A percentile compares a stretch with the other conserved stretches of the same genome.
Conservation (phyloP, 2,888 invertebrate genomes). For the Protophormia terraenovae region DNA sequence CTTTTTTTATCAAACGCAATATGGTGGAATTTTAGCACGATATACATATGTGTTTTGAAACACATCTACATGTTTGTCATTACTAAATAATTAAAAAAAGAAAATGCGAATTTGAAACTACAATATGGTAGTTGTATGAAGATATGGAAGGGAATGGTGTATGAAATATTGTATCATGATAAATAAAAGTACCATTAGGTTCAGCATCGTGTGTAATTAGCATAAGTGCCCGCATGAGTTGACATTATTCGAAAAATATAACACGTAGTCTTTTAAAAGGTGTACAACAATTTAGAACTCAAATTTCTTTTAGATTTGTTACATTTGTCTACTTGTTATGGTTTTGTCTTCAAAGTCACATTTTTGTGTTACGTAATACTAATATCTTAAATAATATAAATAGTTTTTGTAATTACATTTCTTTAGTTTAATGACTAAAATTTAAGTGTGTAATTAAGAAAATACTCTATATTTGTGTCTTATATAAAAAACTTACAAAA, state of each 20-base stretch:
- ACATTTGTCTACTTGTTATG: background rate
- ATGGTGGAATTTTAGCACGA: background rate
- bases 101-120: background rate
- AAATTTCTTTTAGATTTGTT: background rate
- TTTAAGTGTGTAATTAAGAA: no score
- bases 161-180: background rate
- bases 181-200: conserved; percentile 42
- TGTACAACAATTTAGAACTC: background rate
- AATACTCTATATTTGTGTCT: no score
- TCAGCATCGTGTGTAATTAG: conserved; percentile 73
- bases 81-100: no score
- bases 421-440: background rate
- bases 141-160: background rate
- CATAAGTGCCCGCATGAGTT: conserved; percentile 73
- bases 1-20: background rate
- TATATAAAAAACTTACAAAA: no score
- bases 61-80: background rate
- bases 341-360: no score
- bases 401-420: no score
- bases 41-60: background rate
- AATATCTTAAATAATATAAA: no score
- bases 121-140: background rate
- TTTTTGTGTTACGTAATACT: no score
- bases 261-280: background rate
- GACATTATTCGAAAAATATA: conserved; percentile 16